These are phyloP conservation scores for Microtus richardsoni DNA, from an alignment of 2,113 vertebrate genomes.

Conservation along the genomic window DNA sequence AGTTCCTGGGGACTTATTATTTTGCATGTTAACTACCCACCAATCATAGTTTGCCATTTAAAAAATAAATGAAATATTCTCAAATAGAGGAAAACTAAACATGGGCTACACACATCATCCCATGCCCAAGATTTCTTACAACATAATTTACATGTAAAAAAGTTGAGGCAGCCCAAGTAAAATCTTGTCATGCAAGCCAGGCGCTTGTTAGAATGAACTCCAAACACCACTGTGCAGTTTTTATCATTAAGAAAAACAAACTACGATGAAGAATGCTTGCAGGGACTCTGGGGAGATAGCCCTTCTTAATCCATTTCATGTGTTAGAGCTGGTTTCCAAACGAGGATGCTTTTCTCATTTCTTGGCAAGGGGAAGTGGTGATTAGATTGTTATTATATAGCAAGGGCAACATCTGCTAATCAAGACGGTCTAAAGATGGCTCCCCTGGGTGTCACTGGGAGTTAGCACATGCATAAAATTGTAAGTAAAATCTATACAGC, in stretches of 20 bases:
- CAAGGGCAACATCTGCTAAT: slow-evolving; percentile 48
- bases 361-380: slow-evolving; percentile 29
- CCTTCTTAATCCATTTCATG: neutral
- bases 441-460: slow-evolving; percentile 7
- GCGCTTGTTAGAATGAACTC: slow-evolving; percentile 80
- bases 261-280: slow-evolving; percentile 74
- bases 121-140: slow-evolving; percentile 78
- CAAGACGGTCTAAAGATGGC: slow-evolving; percentile 27
- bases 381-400: slow-evolving; percentile 7
- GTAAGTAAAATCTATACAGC: neutral
- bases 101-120: slow-evolving; percentile 66
- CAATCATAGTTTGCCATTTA: slow-evolving; percentile 78
- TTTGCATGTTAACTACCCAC: slow-evolving; percentile 77
- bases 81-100: slow-evolving; percentile 86
- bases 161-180: slow-evolving; percentile 73
- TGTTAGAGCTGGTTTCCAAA: slow-evolving; percentile 72
- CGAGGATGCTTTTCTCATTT: slow-evolving; percentile 66
- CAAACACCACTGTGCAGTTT: slow-evolving; percentile 79
- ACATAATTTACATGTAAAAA: slow-evolving; percentile 80
- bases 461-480: neutral
- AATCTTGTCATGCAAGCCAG: slow-evolving; percentile 81
- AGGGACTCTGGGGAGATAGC: slow-evolving; percentile 54
- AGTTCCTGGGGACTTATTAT: slow-evolving; percentile 82
- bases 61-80: slow-evolving; percentile 86
- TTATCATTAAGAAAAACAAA: slow-evolving; percentile 87